Evolutionary conservation across 2,113 vertebrate genomes (phyloP).

Genomic region (Syngnathus scovelli): DNA sequence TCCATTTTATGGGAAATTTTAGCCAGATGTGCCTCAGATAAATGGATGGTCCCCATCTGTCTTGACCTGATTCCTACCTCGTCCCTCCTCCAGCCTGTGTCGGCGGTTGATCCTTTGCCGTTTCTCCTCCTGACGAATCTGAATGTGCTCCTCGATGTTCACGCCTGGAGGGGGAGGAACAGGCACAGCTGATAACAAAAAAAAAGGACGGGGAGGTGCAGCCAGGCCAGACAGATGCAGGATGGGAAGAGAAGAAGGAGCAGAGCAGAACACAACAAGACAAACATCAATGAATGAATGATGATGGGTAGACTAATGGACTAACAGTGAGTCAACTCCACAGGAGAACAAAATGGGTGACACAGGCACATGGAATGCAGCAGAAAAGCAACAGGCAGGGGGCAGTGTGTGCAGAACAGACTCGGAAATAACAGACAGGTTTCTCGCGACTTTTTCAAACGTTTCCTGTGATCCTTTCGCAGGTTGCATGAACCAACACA

Average conservation of each 20-base stretch:
- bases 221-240: slow-evolving; percentile 55
- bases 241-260: slow-evolving; percentile 33
- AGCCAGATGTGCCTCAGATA: neutral
- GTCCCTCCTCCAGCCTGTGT: slow-evolving; percentile 89
- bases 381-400: slow-evolving; percentile 31
- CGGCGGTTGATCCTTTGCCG: slow-evolving; percentile 90
- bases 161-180: slow-evolving; percentile 91
- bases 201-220: slow-evolving; percentile 35
- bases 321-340: slow-evolving; percentile 47
- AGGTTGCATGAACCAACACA: neutral
- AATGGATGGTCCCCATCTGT: neutral
- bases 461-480: neutral
- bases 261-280: slow-evolving; percentile 64
- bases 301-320: slow-evolving; percentile 41
- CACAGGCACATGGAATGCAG: slow-evolving; percentile 7
- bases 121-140: slow-evolving; percentile 95
- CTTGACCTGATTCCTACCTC: slow-evolving; percentile 75
- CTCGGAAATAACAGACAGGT: slow-evolving; percentile 2
- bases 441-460: neutral
- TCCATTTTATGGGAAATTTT: neutral
- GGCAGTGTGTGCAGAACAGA: neutral
- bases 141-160: slow-evolving; percentile 98
- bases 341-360: slow-evolving; percentile 25
- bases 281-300: slow-evolving; percentile 63
- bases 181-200: slow-evolving; percentile 86